phyloP scores from a whole-genome alignment of 2,888 invertebrate genomes.

The Timandra comae region DNA sequence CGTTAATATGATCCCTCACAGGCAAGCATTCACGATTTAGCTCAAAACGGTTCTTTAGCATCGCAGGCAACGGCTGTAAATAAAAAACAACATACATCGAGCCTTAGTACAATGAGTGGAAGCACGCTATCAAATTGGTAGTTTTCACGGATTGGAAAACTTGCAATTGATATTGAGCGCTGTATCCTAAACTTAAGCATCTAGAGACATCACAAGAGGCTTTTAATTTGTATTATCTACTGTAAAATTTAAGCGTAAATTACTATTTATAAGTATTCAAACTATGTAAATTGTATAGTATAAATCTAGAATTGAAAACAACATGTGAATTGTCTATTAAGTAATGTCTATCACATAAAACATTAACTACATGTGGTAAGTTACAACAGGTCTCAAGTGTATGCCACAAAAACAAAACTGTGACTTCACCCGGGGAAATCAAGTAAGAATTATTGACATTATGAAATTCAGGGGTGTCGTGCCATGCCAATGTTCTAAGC shows the following conservation, averaged over 20 bases:
- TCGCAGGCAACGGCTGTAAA: constrained; percentile 78
- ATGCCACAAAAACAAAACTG: constrained; percentile 48
- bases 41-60: constrained; percentile 76
- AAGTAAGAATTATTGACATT: constrained; percentile 47
- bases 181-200: constrained; percentile 61
- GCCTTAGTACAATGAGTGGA: constrained; percentile 69
- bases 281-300: neutral
- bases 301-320: no score
- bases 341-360: constrained; percentile 3
- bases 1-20: constrained; percentile 76
- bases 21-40: constrained; percentile 77
- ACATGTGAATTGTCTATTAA: no score
- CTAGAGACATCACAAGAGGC: constrained; percentile 53
- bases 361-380: constrained; percentile 25
- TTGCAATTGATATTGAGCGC: constrained; percentile 45
- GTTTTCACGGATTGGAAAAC: constrained; percentile 41
- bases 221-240: constrained; percentile 13
- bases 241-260: constrained; percentile 11
- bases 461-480: constrained; percentile 57
- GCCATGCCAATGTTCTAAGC: constrained; percentile 72
- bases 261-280: constrained; percentile 8
- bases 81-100: constrained; percentile 77
- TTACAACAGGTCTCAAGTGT: constrained; percentile 28
- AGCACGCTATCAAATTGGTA: constrained; percentile 54
- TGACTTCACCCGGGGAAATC: constrained; percentile 40